Conservation (phyloP, 2,888 invertebrate genomes). For the Sphaeridia pumilis region DNA sequence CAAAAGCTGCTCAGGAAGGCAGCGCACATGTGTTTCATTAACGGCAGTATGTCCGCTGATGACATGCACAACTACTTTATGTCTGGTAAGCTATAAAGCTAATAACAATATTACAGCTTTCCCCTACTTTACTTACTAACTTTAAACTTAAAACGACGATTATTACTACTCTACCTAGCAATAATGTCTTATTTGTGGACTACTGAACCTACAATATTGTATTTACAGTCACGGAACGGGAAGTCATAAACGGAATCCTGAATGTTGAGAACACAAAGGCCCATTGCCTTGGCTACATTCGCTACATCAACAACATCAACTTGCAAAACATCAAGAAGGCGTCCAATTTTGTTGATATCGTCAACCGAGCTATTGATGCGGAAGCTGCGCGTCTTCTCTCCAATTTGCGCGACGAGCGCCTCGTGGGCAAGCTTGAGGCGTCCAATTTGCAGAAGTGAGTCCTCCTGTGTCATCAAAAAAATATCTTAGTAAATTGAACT, state of each 20-base stretch:
- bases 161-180: no score
- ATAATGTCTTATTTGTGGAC: no score
- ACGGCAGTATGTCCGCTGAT: conserved; percentile 77
- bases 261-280: conserved; percentile 89
- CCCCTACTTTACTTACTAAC: neutral
- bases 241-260: conserved; percentile 89
- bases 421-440: conserved; percentile 77
- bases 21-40: conserved; percentile 67
- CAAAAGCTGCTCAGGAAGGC: conserved; percentile 89
- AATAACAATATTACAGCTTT: no score
- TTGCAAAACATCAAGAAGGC: conserved; percentile 88
- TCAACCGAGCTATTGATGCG: conserved; percentile 78
- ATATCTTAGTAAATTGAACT: no score
- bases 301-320: conserved; percentile 96
- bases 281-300: conserved; percentile 83
- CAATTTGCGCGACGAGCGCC: conserved; percentile 75
- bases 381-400: conserved; percentile 82
- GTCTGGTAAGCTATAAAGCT: conserved; percentile 61
- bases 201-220: neutral
- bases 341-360: conserved; percentile 87
- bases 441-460: conserved; percentile 75
- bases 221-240: conserved; percentile 73
- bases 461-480: neutral
- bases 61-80: conserved; percentile 97
- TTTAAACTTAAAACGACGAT: neutral